A percentile compares a stretch with the other conserved stretches of the same genome.
Evolutionary conservation across 2,797 vertebrate genomes (phyloP).

Genomic region (Nyctalus aviator): DNA sequence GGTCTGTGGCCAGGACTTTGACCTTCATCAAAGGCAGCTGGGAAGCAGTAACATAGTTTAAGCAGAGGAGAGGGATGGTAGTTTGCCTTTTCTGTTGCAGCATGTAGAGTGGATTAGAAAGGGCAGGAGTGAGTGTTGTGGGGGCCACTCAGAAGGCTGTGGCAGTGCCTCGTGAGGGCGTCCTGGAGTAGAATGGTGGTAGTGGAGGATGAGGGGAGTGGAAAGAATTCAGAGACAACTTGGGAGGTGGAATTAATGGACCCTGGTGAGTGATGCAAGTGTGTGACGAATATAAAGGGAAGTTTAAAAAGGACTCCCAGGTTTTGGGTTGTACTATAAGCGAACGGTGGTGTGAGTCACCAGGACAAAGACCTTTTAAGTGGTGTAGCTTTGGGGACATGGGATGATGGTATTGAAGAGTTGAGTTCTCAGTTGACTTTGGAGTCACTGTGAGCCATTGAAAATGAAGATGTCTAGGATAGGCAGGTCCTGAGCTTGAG

Average conservation of each 20-base stretch:
- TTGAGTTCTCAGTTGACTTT: neutral
- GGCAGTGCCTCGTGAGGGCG: neutral
- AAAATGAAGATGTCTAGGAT: neutral
- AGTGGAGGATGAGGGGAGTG: neutral
- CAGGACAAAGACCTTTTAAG: neutral
- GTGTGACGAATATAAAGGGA: neutral
- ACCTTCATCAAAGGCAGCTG: neutral
- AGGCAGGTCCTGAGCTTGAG: neutral
- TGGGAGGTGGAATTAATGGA: neutral
- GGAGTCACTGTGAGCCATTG: neutral
- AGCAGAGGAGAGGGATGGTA: neutral
- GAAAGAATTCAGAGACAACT: neutral
- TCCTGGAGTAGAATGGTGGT: neutral
- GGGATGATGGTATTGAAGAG: too few relatives aligned
- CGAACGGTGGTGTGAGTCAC: neutral
- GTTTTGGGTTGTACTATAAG: neutral
- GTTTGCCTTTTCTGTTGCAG: neutral
- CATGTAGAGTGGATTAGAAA: neutral
- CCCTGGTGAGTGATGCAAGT: neutral
- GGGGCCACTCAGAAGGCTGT: neutral
- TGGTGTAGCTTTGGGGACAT: rapidly evolving
- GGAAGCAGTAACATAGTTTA: neutral
- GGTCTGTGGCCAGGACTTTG: neutral
- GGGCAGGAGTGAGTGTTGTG: neutral
- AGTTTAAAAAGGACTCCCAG: neutral